These are phyloP conservation scores for Alethe diademata DNA, from an alignment of 2,113 vertebrate species.

Conservation along the genomic window DNA sequence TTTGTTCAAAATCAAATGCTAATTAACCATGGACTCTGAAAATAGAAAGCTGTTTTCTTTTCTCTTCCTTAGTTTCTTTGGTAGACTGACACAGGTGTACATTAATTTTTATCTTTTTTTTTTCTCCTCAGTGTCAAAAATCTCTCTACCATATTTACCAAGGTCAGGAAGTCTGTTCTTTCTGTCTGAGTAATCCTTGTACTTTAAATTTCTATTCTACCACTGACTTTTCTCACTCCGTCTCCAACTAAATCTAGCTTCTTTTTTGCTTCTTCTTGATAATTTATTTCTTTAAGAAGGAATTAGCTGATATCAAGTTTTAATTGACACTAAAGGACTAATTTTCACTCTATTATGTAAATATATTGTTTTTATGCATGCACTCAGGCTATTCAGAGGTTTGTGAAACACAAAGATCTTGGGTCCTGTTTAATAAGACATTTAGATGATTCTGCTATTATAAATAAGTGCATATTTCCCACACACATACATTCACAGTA, in stretches of 20 bases:
- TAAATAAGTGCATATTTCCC: not conserved
- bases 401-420: not conserved
- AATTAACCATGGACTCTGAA: not conserved
- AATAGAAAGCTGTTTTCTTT: not conserved
- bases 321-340: not conserved
- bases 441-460: not conserved
- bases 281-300: not conserved
- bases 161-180: not conserved
- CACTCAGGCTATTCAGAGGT: not conserved
- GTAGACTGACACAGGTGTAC: not conserved
- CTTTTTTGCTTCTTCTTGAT: not conserved
- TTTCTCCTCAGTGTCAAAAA: not conserved
- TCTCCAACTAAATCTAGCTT: not conserved
- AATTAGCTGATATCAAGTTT: not conserved
- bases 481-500: not conserved
- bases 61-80: not conserved
- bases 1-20: not conserved
- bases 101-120: not conserved
- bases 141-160: not conserved
- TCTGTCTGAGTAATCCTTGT: not conserved
- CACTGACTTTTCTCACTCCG: not conserved
- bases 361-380: not conserved
- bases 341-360: not conserved
- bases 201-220: not conserved
- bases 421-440: not conserved